Evolutionary conservation across 2,113 vertebrate species (phyloP).

Genomic region (Pelecanoides urinatrix): DNA sequence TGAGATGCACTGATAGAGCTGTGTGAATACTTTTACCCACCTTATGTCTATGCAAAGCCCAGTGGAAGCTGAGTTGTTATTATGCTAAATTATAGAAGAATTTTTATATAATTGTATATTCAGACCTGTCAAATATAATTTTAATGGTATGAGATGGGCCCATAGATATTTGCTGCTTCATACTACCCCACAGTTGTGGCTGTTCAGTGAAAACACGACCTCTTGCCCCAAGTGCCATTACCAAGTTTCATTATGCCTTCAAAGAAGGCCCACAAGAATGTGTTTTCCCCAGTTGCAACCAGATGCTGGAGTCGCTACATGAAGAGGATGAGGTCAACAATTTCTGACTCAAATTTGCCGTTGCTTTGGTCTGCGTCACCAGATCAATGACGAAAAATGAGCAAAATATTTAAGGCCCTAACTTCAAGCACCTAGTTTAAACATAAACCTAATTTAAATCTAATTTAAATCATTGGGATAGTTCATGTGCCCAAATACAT

Average conservation of each 20-base stretch:
- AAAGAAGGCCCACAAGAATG: not conserved
- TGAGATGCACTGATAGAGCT: not conserved
- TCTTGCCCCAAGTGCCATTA: not conserved
- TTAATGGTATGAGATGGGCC: not conserved
- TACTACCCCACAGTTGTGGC: not conserved
- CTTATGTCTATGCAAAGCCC: not conserved
- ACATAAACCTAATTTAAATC: not conserved
- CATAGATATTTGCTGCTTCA: not conserved
- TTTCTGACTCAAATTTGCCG: not conserved
- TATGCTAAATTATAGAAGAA: not conserved
- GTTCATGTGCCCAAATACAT: not conserved
- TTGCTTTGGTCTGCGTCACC: not conserved
- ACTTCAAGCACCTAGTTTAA: not conserved
- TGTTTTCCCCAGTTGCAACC: not conserved
- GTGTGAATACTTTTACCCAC: not conserved
- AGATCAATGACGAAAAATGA: not conserved
- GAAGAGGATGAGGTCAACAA: not conserved
- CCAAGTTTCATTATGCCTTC: not conserved
- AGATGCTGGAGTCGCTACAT: not conserved
- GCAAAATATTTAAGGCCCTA: not conserved
- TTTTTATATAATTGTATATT: not conserved
- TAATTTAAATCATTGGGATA: not conserved
- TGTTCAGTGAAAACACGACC: not conserved
- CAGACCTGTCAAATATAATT: not conserved
- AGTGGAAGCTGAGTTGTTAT: not conserved